phyloP scores from a whole-genome alignment of 2,888 invertebrate genomes.

The Helobdella robusta region DNA sequence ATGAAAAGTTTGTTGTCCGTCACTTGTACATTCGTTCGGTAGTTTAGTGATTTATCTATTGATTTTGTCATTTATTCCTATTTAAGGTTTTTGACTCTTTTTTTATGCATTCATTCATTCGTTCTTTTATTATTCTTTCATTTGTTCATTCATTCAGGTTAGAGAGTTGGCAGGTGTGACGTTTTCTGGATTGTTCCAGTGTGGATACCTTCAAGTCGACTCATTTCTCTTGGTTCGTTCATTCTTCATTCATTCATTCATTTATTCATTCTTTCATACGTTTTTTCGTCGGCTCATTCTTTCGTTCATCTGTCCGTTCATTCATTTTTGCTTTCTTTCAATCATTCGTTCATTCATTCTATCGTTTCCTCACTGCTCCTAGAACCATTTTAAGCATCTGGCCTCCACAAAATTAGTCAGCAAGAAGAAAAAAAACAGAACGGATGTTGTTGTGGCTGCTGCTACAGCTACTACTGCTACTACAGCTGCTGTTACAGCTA shows the following conservation, averaged over 20 bases:
- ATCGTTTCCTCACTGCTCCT: no score
- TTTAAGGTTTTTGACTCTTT: neutral
- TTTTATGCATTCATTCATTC: neutral
- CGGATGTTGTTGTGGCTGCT: neutral
- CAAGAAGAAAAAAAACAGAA: constrained; percentile 28
- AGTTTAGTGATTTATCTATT: neutral
- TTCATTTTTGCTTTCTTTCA: no score
- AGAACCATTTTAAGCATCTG: constrained; percentile 56
- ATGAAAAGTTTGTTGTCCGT: no score
- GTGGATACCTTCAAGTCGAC: constrained; percentile 60
- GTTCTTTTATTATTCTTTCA: neutral
- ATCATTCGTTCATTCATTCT: no score
- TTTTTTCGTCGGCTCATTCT: no score
- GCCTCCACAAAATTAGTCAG: constrained; percentile 41
- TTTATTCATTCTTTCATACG: no score
- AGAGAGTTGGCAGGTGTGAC: constrained; percentile 71
- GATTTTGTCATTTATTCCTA: neutral
- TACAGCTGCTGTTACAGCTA: neutral
- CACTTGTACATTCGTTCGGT: no score
- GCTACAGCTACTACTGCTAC: neutral
- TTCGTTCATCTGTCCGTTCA: no score
- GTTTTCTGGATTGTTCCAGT: constrained; percentile 75
- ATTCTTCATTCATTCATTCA: no score
- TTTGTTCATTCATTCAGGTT: constrained; percentile 53
- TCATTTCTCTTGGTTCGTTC: constrained; percentile 50